These are phyloP conservation scores for Limulus polyphemus DNA, from an alignment of 2,888 invertebrate genomes.

Conservation along the genomic window DNA sequence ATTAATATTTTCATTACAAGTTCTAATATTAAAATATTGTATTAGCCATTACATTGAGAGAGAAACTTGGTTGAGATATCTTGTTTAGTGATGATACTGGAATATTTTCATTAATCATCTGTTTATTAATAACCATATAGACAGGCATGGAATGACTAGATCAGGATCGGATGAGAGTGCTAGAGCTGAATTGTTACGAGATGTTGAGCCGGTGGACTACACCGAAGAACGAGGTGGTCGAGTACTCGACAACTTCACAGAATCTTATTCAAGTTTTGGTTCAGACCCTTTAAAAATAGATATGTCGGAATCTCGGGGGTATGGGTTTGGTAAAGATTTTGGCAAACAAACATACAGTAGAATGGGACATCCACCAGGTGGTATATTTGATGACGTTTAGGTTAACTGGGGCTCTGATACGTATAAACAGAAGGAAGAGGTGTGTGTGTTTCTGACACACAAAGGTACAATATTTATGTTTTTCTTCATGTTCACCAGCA, in stretches of 20 bases:
- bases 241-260: not conserved
- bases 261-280: not conserved
- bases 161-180: slow-evolving; percentile 17
- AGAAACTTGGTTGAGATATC: no score
- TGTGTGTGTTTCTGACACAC: no score
- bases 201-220: slow-evolving; percentile 50
- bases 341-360: slow-evolving; percentile 13
- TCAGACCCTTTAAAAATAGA: slow-evolving; percentile 5
- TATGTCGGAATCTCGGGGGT: slow-evolving; percentile 1
- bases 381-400: slow-evolving; percentile 23
- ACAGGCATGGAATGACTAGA: not conserved
- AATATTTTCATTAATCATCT: no score
- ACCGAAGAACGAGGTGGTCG: slow-evolving; percentile 25
- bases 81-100: no score
- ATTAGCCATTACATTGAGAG: no score
- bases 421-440: no score
- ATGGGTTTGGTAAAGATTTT: slow-evolving; percentile 7
- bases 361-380: slow-evolving; percentile 17
- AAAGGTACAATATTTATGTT: no score
- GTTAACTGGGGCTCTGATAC: no score
- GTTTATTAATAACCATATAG: no score
- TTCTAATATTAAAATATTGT: no score
- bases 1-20: no score
- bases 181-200: slow-evolving; percentile 38
- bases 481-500: no score